These are phyloP conservation scores for Bimastos eiseni DNA, from an alignment of 2,888 invertebrate species.

Conservation along the genomic window DNA sequence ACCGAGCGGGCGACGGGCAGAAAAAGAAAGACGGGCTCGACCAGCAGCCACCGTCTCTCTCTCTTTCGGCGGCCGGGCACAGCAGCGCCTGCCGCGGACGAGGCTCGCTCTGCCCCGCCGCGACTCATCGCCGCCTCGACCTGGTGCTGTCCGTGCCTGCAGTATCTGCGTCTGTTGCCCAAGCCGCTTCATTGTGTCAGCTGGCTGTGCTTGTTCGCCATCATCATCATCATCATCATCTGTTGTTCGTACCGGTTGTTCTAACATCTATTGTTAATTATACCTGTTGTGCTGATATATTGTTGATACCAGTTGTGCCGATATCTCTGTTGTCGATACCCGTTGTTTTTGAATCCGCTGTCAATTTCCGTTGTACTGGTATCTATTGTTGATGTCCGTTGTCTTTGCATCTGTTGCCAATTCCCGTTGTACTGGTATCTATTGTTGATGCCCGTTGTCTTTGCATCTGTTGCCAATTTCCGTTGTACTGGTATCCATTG, in stretches of 20 bases:
- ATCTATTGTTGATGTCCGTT: background rate
- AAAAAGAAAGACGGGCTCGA: too few species aligned
- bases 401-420: too few species aligned
- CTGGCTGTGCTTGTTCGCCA: background rate
- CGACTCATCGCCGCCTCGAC: too few species aligned
- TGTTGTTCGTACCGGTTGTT: background rate
- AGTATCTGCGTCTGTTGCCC: background rate
- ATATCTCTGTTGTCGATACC: background rate
- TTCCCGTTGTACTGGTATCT: too few species aligned
- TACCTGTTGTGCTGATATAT: background rate
- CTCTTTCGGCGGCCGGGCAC: background rate
- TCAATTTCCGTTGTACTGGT: too few species aligned
- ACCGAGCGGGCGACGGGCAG: background rate
- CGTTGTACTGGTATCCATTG: too few species aligned
- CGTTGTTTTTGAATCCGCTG: background rate
- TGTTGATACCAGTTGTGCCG: too few species aligned
- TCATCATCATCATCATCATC: too few species aligned
- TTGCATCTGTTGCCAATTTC: too few species aligned
- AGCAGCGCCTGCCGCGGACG: too few species aligned
- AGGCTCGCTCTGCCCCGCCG: too few species aligned
- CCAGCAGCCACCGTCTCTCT: background rate
- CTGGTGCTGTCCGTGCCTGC: background rate
- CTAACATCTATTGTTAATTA: background rate
- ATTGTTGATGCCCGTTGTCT: background rate
- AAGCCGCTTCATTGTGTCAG: background rate